Base-by-base conservation (phyloP, 2,888 invertebrate species). In the Hypomecis atomaria region DNA sequence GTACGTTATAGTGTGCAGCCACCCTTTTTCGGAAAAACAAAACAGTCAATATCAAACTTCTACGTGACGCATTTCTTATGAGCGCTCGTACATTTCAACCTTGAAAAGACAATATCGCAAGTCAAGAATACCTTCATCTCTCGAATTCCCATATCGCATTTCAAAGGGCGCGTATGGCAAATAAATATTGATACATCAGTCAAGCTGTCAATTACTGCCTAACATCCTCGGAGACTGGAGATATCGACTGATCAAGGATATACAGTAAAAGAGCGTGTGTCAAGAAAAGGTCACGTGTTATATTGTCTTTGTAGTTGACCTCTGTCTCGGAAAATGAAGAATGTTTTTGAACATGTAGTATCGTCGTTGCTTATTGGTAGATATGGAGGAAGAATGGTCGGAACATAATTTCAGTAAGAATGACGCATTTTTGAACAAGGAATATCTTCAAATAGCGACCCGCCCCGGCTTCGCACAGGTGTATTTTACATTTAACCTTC, bases 141-240 rank as follows among this genome's bases (percentile, higher is more conserved):
- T 5, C 9, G 50, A 38, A 56, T 44, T 56, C 44, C 59, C 40
- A 42, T 48, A 34, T 48, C 54, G 23, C 13, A 9, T 55, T 42
- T 43, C 43, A 61, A 49, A 61, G 54, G 49, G 61, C 60, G 42
- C 53, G 52, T 42, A 42, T 37, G 5, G 50, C 36, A 36, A 43
- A 43, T 43, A 59, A 59, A 59, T 59, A 60, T 54, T 48, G 53
- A 47, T n/a, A 54, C 40, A 60, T 47, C 47, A 45, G 11, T 60
- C 53, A 47, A 42, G 11, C 47, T 60, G 53, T 48, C 60, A 53
- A 60, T 60, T 54, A 54, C 60, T 60, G 47, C 54, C 47, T 42
- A 47, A 47, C 54, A 48, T 47, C 40, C 45, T 37, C 10, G 33
- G 53, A 60, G 47, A 42, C 33, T 43, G 34, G 33, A 54, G 6